Conservation (phyloP, 2,797 vertebrate genomes). For the Labeo calbasu region DNA sequence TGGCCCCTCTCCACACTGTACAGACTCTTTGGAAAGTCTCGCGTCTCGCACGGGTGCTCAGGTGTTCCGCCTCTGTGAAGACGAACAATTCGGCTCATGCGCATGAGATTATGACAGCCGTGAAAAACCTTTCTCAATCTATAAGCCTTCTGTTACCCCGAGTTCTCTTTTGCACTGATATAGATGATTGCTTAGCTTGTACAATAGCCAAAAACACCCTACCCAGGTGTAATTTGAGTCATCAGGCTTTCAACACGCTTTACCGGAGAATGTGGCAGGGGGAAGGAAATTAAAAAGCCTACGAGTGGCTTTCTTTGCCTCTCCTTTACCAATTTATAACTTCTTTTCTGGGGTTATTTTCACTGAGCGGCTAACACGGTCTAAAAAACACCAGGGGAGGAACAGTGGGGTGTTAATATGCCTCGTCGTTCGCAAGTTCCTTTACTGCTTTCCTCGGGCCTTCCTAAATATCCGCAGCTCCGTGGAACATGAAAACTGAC, state of each 20-base stretch:
- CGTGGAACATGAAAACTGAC: neutral
- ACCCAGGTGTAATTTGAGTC: slow-evolving; percentile 46
- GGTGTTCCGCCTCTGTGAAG: slow-evolving; percentile 53
- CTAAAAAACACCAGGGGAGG: slow-evolving; percentile 12
- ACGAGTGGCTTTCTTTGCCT: neutral
- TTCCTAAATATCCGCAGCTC: neutral
- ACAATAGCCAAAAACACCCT: slow-evolving; percentile 36
- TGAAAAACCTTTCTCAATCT: slow-evolving; percentile 42
- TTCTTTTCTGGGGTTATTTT: slow-evolving; percentile 16
- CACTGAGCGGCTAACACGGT: neutral
- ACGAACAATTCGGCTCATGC: slow-evolving; percentile 52
- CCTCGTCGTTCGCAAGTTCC: neutral
- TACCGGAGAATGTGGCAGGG: neutral
- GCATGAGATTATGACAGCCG: slow-evolving; percentile 41
- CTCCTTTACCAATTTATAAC: slow-evolving; percentile 31
- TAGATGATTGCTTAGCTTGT: slow-evolving; percentile 37
- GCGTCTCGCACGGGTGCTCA: slow-evolving; percentile 32
- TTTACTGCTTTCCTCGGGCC: neutral
- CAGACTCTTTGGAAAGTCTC: slow-evolving; percentile 30
- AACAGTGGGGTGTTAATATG: slow-evolving; percentile 20
- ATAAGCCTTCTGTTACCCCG: slow-evolving; percentile 42
- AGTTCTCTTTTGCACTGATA: slow-evolving; percentile 36
- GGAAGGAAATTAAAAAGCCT: slow-evolving; percentile 27
- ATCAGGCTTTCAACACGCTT: slow-evolving; percentile 33
- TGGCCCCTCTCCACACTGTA: slow-evolving; percentile 51